Evolutionary conservation across 1,140 invertebrate species (phyloP).

Genomic region (Yoshiicerus persimilis): DNA sequence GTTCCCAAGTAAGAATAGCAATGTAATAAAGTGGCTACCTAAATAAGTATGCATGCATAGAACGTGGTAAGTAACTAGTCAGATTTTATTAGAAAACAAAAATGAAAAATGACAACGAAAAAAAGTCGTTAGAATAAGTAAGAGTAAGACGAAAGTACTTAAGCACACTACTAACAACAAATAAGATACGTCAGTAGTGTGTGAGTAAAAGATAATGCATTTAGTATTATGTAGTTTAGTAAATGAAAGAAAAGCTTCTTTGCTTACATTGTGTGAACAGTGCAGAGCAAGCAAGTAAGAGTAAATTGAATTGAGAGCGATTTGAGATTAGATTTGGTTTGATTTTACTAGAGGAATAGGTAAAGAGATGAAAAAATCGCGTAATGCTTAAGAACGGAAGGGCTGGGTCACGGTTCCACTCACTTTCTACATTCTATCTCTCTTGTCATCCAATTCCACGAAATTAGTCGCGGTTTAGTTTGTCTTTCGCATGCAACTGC

Average conservation of each 20-base stretch:
- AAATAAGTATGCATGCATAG: too few relatives aligned
- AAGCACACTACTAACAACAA: too few relatives aligned
- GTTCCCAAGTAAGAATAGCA: too few relatives aligned
- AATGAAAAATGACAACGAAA: neutral
- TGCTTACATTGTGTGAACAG: neutral
- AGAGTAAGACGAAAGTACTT: neutral
- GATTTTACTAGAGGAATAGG: neutral
- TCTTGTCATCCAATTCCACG: conserved; percentile 7
- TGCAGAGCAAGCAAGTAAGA: neutral
- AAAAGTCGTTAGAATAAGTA: neutral
- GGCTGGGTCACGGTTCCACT: conserved; percentile 15
- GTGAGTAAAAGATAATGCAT: neutral
- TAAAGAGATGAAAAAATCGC: neutral
- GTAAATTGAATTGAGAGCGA: neutral
- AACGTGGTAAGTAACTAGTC: too few relatives aligned
- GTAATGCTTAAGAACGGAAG: conserved; percentile 1
- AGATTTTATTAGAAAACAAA: neutral
- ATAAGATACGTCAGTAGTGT: too few relatives aligned
- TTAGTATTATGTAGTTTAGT: neutral
- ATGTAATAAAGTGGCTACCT: too few relatives aligned
- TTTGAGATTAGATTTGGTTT: conserved; percentile 9
- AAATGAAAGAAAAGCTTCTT: neutral
- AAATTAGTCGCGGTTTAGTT: conserved; percentile 9
- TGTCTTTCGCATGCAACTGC: neutral
- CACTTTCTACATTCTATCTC: neutral